Base-by-base conservation (phyloP, 1,140 invertebrate species). In the Helicoverpa zea region DNA sequence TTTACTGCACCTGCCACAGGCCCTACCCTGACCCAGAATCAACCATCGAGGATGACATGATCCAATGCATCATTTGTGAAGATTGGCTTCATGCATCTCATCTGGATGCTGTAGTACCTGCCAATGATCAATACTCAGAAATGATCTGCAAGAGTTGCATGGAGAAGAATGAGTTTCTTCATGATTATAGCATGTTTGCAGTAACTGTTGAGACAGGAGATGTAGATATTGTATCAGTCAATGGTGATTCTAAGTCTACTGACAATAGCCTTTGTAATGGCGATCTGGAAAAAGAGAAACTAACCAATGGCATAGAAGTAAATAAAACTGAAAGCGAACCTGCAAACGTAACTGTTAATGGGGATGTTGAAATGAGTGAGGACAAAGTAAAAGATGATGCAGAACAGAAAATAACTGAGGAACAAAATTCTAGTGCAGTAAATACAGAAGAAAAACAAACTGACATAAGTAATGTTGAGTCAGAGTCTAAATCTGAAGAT, bases 71-170 rank as follows among this genome's bases (percentile, higher is more conserved):
- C 63, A 95, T 99, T 72, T 99, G 99, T 95, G 99, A 99, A 94
- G 99, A 99, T 93, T 99, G 99, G 99, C 99, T 97, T 88, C 99
- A 99, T 96, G 96, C 97, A 16, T 91, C 98, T 93, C 98, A 99
- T 95, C 95, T 99, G 81, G 96, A 96, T 79, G 94, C 95, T 13
- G 92, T 93, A 78, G 92, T 96, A 4, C 96, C 96, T 56, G 93
- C 96, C 14, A 96, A 96, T 86, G 96, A 96, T 82, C 94, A 96
- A 29, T 98, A 97, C 92, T 95, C 96, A 81, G 98, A 99, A 95
- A 97, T 99, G 97, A 97, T 97, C 72, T 98, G 97, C 86, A 96
- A 96, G 70, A 81, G 70, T 12, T 98, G 97, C 85, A 98, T 98
- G 96, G 95, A 96, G 10, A 96, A 96, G 68, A 96, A 97, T 95